Conservation (phyloP, 1,140 invertebrate species). For the Bombus soroeensis region DNA sequence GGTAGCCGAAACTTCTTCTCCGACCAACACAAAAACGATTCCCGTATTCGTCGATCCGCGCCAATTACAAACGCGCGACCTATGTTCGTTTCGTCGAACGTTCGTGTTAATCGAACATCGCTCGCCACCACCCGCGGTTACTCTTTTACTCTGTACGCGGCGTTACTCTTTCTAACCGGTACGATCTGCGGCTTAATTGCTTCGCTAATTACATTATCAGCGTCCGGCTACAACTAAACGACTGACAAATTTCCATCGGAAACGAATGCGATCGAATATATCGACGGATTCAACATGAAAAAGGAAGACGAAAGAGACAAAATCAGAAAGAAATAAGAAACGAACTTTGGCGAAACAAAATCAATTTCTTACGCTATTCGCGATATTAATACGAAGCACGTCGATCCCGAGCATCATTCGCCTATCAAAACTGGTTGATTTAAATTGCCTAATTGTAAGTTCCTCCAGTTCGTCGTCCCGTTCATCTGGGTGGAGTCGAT, state of each 20-base stretch:
- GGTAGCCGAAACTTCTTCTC: slow-evolving; percentile 27
- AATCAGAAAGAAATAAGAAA: neutral
- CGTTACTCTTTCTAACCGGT: neutral
- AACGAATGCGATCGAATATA: neutral
- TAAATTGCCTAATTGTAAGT: slow-evolving; percentile 71
- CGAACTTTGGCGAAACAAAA: neutral
- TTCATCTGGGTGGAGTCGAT: slow-evolving; percentile 55
- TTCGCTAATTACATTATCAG: neutral
- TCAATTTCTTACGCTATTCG: slow-evolving; percentile 22
- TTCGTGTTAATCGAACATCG: slow-evolving; percentile 14
- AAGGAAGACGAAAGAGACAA: neutral
- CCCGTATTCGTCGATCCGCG: slow-evolving; percentile 7
- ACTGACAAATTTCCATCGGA: neutral
- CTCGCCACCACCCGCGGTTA: slow-evolving; percentile 12
- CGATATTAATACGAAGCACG: slow-evolving; percentile 24
- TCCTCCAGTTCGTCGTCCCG: slow-evolving; percentile 55
- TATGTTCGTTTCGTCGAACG: slow-evolving; percentile 15
- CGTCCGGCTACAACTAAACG: neutral
- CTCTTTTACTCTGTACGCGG: neutral
- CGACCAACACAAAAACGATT: neutral
- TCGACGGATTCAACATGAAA: no score
- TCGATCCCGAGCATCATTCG: neutral
- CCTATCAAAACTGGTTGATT: slow-evolving; percentile 50
- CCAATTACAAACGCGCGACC: slow-evolving; percentile 21
- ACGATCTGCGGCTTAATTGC: neutral